Percentiles rank a stretch among this genome's conserved stretches.
These are phyloP conservation scores for Suncus etruscus DNA, from an alignment of 2,113 vertebrate genomes.

Conservation along the genomic window DNA sequence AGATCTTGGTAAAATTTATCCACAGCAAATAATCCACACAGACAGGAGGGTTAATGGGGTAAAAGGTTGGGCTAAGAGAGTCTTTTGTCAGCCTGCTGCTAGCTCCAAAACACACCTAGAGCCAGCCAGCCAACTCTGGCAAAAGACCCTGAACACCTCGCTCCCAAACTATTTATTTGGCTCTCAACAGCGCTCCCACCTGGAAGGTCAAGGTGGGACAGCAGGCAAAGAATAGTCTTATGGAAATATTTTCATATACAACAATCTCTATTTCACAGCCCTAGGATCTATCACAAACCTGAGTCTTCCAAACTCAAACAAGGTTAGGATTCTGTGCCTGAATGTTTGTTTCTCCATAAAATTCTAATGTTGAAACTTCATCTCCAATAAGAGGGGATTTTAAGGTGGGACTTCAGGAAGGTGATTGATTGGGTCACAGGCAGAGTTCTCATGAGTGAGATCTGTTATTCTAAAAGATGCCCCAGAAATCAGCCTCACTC, in stretches of 20 bases:
- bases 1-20: too few species aligned
- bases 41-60: too few species aligned
- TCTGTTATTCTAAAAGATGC: not conserved
- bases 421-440: not conserved
- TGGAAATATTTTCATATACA: too few species aligned
- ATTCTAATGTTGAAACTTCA: not conserved
- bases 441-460: not conserved
- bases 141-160: too few species aligned
- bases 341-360: not conserved
- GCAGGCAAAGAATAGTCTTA: too few species aligned
- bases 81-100: too few species aligned
- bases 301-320: not conserved
- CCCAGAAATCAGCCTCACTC: not conserved
- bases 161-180: too few species aligned
- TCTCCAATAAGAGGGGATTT: not conserved
- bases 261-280: not conserved
- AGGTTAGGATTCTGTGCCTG: not conserved
- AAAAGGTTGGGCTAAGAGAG: too few species aligned
- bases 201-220: too few species aligned
- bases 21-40: not conserved
- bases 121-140: too few species aligned
- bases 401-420: not conserved
- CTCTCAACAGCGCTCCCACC: too few species aligned
- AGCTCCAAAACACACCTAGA: too few species aligned
- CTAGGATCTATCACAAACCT: not conserved